These are phyloP conservation scores for Noctua janthina DNA, from an alignment of 2,888 invertebrate species.

Conservation along the genomic window DNA sequence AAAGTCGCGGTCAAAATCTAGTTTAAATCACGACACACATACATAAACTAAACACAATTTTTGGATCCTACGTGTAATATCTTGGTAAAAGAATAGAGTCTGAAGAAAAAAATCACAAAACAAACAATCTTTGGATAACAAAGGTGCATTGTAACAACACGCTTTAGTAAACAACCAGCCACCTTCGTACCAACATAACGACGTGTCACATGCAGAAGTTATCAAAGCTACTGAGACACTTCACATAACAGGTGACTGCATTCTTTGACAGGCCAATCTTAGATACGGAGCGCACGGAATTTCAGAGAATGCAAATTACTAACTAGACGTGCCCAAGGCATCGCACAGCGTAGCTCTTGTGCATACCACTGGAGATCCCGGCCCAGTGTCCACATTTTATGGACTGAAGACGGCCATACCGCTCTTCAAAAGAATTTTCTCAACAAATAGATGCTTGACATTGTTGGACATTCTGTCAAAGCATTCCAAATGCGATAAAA, in stretches of 20 bases:
- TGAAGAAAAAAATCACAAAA: not conserved
- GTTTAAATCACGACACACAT: slow-evolving; percentile 9
- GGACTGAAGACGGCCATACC: not conserved
- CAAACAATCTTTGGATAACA: not conserved
- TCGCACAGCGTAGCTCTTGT: not conserved
- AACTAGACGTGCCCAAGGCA: slow-evolving; percentile 15
- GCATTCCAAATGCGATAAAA: not conserved
- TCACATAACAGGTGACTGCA: not conserved
- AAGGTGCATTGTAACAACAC: slow-evolving; percentile 2
- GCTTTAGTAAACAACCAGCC: not conserved
- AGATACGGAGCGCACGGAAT: slow-evolving; percentile 3
- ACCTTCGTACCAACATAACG: not conserved
- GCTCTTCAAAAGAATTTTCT: too few relatives aligned
- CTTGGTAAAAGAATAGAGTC: not conserved
- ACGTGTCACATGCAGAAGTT: not conserved
- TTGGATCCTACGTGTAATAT: not conserved
- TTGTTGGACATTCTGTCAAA: not conserved
- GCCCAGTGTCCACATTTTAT: not conserved
- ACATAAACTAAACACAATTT: not conserved
- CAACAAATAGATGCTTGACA: not conserved
- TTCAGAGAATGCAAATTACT: slow-evolving; percentile 34
- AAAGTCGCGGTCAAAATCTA: not conserved
- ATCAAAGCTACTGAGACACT: not conserved
- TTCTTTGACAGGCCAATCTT: slow-evolving; percentile 33
- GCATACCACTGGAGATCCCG: not conserved